A percentile compares a stretch with the other conserved stretches of the same genome.
Conservation (phyloP, 53 echinoderm and acorn worm genomes). For the Henricia sp. region DNA sequence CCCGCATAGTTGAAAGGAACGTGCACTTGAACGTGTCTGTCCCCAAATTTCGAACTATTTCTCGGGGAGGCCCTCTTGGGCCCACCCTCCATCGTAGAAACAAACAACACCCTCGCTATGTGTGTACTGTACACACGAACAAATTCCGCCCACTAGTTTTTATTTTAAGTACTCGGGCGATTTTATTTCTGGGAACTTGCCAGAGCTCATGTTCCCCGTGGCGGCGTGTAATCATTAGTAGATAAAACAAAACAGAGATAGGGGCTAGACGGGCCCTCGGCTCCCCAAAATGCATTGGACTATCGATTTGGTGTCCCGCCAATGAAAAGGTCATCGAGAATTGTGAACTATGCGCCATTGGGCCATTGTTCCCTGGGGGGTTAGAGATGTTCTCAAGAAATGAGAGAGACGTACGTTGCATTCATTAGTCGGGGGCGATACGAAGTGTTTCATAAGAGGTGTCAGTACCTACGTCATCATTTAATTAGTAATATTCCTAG, state of each 20-base stretch:
- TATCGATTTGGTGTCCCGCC: conserved; percentile 23
- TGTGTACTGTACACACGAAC: too few relatives aligned
- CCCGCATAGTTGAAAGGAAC: too few relatives aligned
- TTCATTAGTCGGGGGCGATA: neutral
- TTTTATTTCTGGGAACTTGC: conserved; percentile 12
- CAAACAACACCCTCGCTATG: too few relatives aligned
- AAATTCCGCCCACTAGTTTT: neutral
- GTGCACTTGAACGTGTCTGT: too few relatives aligned
- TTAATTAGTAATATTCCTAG: too few relatives aligned
- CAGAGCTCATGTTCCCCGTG: neutral
- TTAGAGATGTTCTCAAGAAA: conserved; percentile 31
- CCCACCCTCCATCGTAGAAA: too few relatives aligned
- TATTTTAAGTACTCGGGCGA: neutral
- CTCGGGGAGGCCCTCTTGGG: too few relatives aligned
- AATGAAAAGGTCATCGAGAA: conserved; percentile 24
- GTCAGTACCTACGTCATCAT: conserved; percentile 11
- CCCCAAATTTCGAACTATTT: too few relatives aligned
- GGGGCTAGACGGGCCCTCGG: neutral
- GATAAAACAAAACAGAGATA: neutral
- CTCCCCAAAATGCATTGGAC: neutral
- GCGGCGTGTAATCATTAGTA: neutral
- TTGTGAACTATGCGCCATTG: conserved; percentile 31
- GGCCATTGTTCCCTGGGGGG: conserved; percentile 20
- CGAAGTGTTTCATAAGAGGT: neutral
- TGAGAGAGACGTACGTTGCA: conserved; percentile 12